Percentiles rank a stretch among this genome's conserved stretches.
Evolutionary conservation across 2,888 invertebrate species (phyloP).

Genomic region (Deroplatys truncata): DNA sequence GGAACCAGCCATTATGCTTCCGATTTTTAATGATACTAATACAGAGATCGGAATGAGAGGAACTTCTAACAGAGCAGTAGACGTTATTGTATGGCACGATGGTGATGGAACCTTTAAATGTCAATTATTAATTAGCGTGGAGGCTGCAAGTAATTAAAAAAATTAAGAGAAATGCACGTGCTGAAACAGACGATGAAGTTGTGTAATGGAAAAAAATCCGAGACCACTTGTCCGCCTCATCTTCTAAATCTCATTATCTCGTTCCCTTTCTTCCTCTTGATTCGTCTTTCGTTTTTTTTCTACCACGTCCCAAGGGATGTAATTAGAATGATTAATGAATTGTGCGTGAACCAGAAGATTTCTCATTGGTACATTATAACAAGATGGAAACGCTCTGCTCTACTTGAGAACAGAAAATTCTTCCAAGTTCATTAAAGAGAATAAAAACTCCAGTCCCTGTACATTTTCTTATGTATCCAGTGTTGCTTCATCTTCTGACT

Average conservation of each 20-base stretch:
- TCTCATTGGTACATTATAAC: not conserved
- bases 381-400: not conserved
- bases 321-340: not conserved
- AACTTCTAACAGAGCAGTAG: too few relatives aligned
- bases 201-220: not conserved
- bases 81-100: not conserved
- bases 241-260: not conserved
- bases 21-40: too few relatives aligned
- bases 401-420: not conserved
- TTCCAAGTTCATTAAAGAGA: not conserved
- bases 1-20: too few relatives aligned
- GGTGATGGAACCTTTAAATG: not conserved
- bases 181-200: not conserved
- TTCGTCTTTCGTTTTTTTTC: not conserved
- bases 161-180: not conserved
- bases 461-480: not conserved
- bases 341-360: not conserved
- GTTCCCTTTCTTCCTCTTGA: not conserved
- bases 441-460: not conserved
- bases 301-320: not conserved
- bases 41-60: too few relatives aligned
- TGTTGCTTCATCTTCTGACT: too few relatives aligned
- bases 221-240: not conserved
- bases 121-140: not conserved
- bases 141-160: not conserved